Conservation (phyloP, 2,888 invertebrate species). For the Xylota segnis region DNA sequence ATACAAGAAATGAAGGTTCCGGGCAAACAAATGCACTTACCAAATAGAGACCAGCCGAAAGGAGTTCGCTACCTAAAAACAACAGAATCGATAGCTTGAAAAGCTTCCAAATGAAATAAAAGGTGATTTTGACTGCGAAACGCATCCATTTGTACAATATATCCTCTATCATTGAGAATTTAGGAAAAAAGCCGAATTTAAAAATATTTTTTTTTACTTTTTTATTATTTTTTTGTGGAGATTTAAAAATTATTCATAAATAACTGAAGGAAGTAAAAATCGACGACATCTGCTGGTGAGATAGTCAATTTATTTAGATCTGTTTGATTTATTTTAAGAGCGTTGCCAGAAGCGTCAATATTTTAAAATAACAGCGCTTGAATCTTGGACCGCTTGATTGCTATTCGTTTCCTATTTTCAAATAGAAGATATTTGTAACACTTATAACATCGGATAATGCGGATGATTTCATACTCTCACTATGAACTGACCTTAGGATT, state of each 20-base stretch:
- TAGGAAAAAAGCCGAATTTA: not conserved
- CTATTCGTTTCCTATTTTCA: too few species aligned
- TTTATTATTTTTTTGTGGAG: not conserved
- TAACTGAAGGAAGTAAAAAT: not conserved
- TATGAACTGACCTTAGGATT: too few species aligned
- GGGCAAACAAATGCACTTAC: not conserved
- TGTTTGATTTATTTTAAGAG: not conserved
- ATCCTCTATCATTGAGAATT: slow-evolving; percentile 28
- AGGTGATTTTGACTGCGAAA: not conserved
- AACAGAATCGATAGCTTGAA: slow-evolving; percentile 35
- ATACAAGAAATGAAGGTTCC: not conserved
- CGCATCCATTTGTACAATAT: slow-evolving; percentile 13
- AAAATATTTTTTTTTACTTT: slow-evolving; percentile 2
- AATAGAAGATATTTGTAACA: too few species aligned
- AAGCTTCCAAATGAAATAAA: slow-evolving; percentile 13
- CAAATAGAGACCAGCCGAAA: slow-evolving; percentile 22
- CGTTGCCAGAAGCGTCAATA: not conserved
- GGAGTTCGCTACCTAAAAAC: slow-evolving; percentile 25
- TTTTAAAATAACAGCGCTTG: not conserved
- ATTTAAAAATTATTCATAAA: not conserved
- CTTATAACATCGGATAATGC: too few species aligned
- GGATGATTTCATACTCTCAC: too few species aligned
- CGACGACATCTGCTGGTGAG: not conserved
- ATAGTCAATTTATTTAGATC: not conserved
- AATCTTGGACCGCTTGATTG: too few species aligned